phyloP scores from a whole-genome alignment of 2,797 vertebrate genomes.

The Jordanella pulchra region DNA sequence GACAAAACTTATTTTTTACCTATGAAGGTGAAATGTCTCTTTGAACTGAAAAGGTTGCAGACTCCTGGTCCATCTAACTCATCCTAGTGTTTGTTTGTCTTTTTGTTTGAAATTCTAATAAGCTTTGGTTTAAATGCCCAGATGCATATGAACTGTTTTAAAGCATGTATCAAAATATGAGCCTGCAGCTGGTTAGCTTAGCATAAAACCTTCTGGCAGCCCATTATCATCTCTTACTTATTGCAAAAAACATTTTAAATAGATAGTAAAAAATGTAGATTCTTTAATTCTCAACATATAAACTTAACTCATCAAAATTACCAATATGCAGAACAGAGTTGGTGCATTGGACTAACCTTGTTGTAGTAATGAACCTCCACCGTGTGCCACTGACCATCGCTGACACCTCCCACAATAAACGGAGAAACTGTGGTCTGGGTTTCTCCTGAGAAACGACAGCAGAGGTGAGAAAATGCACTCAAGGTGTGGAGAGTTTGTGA shows the following conservation, averaged over 20 bases:
- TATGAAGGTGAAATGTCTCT: too few species aligned
- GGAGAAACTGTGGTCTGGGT: slow-evolving; percentile 90
- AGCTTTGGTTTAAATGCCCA: not conserved
- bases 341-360: slow-evolving; percentile 73
- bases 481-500: not conserved
- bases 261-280: not conserved
- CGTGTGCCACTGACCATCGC: slow-evolving; percentile 92
- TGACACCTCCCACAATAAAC: slow-evolving; percentile 86
- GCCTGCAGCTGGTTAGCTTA: not conserved
- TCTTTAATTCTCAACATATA: not conserved
- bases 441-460: slow-evolving; percentile 80
- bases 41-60: too few species aligned
- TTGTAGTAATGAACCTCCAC: slow-evolving; percentile 94
- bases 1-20: too few species aligned
- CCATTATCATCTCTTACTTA: too few species aligned
- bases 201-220: not conserved
- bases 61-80: too few species aligned
- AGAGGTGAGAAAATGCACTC: not conserved
- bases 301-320: not conserved
- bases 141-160: not conserved
- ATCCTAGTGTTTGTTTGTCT: too few species aligned
- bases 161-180: not conserved
- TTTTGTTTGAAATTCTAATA: not conserved
- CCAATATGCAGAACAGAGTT: not conserved
- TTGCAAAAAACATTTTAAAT: not conserved